Evolutionary conservation across 2,113 vertebrate genomes (phyloP), one percentile per base, ranked within the genome.

Genomic region (Peromyscus polionotus): DNA sequence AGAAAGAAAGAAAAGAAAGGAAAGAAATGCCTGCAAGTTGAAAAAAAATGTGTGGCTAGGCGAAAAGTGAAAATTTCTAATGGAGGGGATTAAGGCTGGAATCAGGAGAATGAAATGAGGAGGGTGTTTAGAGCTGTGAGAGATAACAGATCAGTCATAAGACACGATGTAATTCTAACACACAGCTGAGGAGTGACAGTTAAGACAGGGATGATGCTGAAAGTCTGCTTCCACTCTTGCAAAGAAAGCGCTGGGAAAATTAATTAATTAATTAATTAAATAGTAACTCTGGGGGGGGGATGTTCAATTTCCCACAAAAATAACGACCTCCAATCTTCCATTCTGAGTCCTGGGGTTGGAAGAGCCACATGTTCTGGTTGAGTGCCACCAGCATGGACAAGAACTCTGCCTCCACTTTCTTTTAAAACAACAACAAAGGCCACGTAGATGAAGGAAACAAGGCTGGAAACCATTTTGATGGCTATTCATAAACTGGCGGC

Each of bases 401-500:
- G 48, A 54, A 0, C 33, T 33, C 54, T 90, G 8, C 48, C 33
- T 80, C 54, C 33, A 57, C 39, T 93, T 16, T 79, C 31, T 88
- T 91, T 36, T 76, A 87, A 77, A 79, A 63, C 10, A 39, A 51
- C 10, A 70, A 57, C 45, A 72, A 96, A 83, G 24, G 11, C 17
- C 39, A 45, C 68, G 86, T 59, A 42, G 36, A 45, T 54, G 70
- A 63, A 57, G 14, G 95, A 19, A 95, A 19, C 12, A 84, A 63
- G 89, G 39, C 7, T 48, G 77, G 24, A 85, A 59, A 91, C 61
- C 14, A 59, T 12, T 79, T 81, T 42, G 45, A 36, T 20, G 19
- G 31, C 39, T 90, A 70, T 90, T 95, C 57, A 92, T 72, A 93
- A 92, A 70, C 33, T 65, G 68, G 42, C 80, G 42, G 4, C 76